phyloP scores from a whole-genome alignment of 2,888 invertebrate genomes.

The Galeruca laticollis region DNA sequence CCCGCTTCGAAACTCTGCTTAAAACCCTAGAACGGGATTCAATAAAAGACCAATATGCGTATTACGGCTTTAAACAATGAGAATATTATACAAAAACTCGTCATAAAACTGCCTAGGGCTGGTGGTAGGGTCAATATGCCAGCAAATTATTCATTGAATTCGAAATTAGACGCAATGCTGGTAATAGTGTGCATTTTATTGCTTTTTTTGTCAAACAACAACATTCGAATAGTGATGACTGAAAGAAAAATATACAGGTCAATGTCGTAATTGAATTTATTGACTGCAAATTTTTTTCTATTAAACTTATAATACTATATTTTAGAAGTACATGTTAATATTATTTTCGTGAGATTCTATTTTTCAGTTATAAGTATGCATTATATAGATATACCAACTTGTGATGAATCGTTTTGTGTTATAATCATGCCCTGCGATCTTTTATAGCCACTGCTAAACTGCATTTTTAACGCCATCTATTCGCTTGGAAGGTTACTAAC shows the following conservation, averaged over 20 bases:
- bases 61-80: slow-evolving; percentile 47
- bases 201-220: slow-evolving; percentile 13
- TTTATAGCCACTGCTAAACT: too few relatives aligned
- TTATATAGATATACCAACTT: too few relatives aligned
- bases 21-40: slow-evolving; percentile 36
- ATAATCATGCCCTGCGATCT: too few relatives aligned
- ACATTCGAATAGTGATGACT: neutral
- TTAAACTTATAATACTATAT: too few relatives aligned
- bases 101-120: slow-evolving; percentile 46
- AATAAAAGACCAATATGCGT: slow-evolving; percentile 47
- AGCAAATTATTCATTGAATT: slow-evolving; percentile 52
- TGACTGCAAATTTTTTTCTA: too few relatives aligned
- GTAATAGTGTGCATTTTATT: slow-evolving; percentile 28
- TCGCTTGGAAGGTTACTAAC: too few relatives aligned
- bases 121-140: slow-evolving; percentile 48
- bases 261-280: too few relatives aligned
- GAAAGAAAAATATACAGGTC: neutral
- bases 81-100: slow-evolving; percentile 50
- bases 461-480: too few relatives aligned
- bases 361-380: too few relatives aligned
- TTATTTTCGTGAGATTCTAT: too few relatives aligned
- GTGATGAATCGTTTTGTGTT: too few relatives aligned
- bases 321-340: too few relatives aligned
- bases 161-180: slow-evolving; percentile 45
- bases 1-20: neutral